phyloP scores from a whole-genome alignment of 2,797 vertebrate species.

The Mallotus villosus region DNA sequence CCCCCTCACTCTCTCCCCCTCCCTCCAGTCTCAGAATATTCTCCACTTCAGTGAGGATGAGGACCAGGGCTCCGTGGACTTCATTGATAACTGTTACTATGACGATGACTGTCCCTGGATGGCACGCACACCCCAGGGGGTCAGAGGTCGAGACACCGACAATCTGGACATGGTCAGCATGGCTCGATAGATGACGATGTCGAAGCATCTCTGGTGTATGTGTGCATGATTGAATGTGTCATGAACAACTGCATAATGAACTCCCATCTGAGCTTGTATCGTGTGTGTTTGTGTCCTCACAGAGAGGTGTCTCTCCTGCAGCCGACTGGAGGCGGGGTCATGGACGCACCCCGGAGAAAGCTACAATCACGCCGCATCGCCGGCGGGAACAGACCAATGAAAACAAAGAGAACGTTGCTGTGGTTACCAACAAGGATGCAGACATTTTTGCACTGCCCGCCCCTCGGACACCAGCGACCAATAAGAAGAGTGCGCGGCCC shows the following conservation, averaged over 20 bases:
- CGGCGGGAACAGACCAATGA: conserved; percentile 59
- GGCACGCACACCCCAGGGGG: conserved; percentile 44
- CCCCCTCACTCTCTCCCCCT: conserved; percentile 4
- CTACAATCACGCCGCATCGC: conserved; percentile 32
- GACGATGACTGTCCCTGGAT: conserved; percentile 69
- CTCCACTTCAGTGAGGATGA: conserved; percentile 70
- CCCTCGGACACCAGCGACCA: conserved; percentile 73
- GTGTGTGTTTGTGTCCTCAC: not conserved
- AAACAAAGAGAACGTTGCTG: conserved; percentile 84
- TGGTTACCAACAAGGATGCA: conserved; percentile 57
- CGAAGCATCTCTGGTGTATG: not conserved
- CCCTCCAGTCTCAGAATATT: conserved; percentile 63
- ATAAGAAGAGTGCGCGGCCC: conserved; percentile 64
- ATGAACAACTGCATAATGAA: no score
- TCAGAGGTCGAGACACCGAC: conserved; percentile 45
- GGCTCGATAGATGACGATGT: not conserved
- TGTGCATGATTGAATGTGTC: not conserved
- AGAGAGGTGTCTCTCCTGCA: conserved; percentile 64
- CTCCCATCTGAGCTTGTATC: not conserved
- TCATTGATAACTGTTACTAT: conserved; percentile 57
- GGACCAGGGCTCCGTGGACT: conserved; percentile 74
- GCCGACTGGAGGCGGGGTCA: conserved; percentile 50
- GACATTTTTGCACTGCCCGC: conserved; percentile 76
- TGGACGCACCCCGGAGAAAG: conserved; percentile 50
- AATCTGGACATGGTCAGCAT: conserved; percentile 52